Base-by-base conservation (phyloP, 2,113 vertebrate species). In the Dipodomys spectabilis region DNA sequence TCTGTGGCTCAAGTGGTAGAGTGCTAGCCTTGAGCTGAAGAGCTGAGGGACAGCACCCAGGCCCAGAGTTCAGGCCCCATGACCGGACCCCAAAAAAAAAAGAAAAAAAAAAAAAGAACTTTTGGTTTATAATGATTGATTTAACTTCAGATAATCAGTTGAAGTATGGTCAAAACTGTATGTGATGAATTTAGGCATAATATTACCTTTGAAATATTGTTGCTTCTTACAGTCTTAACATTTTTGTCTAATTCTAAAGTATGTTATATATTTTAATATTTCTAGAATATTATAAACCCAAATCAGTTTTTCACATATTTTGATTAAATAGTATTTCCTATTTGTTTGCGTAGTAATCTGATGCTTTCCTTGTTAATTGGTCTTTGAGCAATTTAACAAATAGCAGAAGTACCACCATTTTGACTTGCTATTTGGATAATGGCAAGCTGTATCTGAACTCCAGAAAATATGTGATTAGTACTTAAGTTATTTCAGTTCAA, bases 351-450 rank as follows among this genome's bases (percentile, higher is more conserved):
- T 89, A 85, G 16, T 1, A 78, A 64, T 74, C 85, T 22, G 53
- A 30, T 75, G 16, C 19, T 89, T 93, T 80, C 92, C 87, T 71
- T 94, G 28, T 22, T 83, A 85, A 85, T 86, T 95, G 80, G 20
- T 39, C 90, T 90, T 80, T 86, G 87, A 92, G n/a, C 64, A 78
- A 35, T 88, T 74, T 96, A 92, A 72, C 83, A 91, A 77, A 83
- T 82, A 90, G 27, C 71, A 85, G 82, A 94, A 82, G 30, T 9
- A 83, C 84, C 28, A 60, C n/a, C 49, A 28, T 78, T 95, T 96
- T 92, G 39, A 95, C 30, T 89, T 94, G 35, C 45, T 91, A 2
- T 77, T 84, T 95, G 12, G 28, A 16, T 94, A 64, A 78, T 9
- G 44, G 30, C 78, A 87, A 96, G 82, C 44, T 28, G 22, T 86